Percentiles rank a stretch among this genome's conserved stretches.
phyloP scores from a whole-genome alignment of 2,888 invertebrate genomes.

The Piscicola geometra region DNA sequence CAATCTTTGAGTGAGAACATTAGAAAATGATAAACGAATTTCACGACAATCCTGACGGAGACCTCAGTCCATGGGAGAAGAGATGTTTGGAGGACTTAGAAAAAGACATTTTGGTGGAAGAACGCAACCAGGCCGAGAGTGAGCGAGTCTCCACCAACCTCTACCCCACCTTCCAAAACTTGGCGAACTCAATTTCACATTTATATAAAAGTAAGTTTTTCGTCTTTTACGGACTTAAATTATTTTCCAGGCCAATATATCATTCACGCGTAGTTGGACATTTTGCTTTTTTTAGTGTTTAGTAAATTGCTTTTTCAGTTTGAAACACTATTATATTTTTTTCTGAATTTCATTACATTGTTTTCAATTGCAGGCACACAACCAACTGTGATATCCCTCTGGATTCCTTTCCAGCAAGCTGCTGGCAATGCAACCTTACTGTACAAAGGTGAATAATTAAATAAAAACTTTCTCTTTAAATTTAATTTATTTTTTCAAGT shows the following conservation, averaged over 20 bases:
- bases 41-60: constrained; percentile 22
- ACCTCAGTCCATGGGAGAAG: constrained; percentile 33
- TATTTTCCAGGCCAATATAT: background rate
- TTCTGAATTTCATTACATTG: background rate
- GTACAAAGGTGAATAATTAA: constrained; percentile 41
- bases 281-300: no score
- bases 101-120: constrained; percentile 30
- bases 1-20: background rate
- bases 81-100: constrained; percentile 34
- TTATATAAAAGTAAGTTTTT: constrained; percentile 38
- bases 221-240: background rate
- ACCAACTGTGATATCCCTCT: constrained; percentile 37
- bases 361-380: constrained; percentile 31
- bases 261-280: no score
- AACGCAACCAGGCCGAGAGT: constrained; percentile 34
- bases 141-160: constrained; percentile 33
- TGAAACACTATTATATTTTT: background rate
- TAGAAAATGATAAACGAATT: constrained; percentile 4
- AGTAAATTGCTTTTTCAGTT: background rate
- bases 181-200: constrained; percentile 37
- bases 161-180: constrained; percentile 39
- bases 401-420: constrained; percentile 45
- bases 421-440: constrained; percentile 43
- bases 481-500: background rate
- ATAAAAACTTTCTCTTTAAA: background rate